Percentiles rank a stretch among this genome's conserved stretches.
phyloP scores from a whole-genome alignment of 2,888 invertebrate genomes.

The Spodoptera littoralis region DNA sequence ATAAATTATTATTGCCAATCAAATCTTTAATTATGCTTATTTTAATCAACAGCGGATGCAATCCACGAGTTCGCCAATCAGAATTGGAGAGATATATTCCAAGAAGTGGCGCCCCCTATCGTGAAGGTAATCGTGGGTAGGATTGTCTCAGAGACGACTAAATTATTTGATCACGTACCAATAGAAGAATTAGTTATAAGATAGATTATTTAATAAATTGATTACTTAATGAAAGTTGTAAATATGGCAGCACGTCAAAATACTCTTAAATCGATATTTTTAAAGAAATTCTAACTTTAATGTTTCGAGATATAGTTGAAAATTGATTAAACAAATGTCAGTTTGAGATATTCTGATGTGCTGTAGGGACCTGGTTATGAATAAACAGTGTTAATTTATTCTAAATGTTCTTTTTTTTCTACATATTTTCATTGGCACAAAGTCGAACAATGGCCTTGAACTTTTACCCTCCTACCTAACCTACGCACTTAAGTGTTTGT shows the following conservation, averaged over 20 bases:
- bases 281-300: too few relatives aligned
- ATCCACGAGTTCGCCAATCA: conserved; percentile 76
- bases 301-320: too few relatives aligned
- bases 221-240: too few relatives aligned
- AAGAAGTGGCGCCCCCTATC: conserved; percentile 82
- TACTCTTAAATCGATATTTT: too few relatives aligned
- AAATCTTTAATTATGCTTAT: too few relatives aligned
- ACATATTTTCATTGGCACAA: background rate
- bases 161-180: conserved; percentile 76
- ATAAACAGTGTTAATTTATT: conserved; percentile 1
- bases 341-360: too few relatives aligned
- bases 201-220: conserved; percentile 35
- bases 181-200: conserved; percentile 66
- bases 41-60: conserved; percentile 70
- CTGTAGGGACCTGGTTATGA: too few relatives aligned
- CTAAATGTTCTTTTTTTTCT: conserved; percentile 7
- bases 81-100: conserved; percentile 80
- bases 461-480: conserved; percentile 11
- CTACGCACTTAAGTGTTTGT: background rate
- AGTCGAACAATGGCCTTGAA: conserved; percentile 25
- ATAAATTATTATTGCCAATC: too few relatives aligned
- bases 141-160: conserved; percentile 70
- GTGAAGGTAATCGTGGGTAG: conserved; percentile 71
- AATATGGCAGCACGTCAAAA: too few relatives aligned
- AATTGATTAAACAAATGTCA: too few relatives aligned